Percentiles rank a stretch among this genome's conserved stretches.
Evolutionary conservation across 1,140 invertebrate genomes (phyloP).

Genomic region (Macrobrachium nipponense): DNA sequence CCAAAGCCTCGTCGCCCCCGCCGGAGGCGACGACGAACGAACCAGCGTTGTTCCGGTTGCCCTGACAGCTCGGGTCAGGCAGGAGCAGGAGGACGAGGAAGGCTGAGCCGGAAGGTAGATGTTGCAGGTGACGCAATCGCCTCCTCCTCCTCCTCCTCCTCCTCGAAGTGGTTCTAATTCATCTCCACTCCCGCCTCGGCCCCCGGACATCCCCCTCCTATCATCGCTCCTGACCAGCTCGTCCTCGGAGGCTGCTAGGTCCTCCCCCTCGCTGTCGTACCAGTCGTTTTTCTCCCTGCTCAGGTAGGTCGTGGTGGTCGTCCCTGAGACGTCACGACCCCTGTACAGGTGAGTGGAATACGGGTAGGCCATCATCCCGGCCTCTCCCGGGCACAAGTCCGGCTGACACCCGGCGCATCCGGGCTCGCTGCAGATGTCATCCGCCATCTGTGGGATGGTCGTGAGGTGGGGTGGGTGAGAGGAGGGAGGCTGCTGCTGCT

Average conservation of each 20-base stretch:
- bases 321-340: too few species aligned
- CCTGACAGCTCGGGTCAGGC: conserved; percentile 32
- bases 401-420: conserved; percentile 40
- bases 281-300: too few species aligned
- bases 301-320: too few species aligned
- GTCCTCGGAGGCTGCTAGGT: too few species aligned
- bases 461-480: neutral
- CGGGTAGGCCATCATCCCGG: conserved; percentile 19
- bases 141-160: neutral
- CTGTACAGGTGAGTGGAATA: conserved; percentile 25
- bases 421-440: conserved; percentile 43
- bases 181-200: too few species aligned
- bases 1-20: too few species aligned
- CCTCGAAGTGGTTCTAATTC: too few species aligned
- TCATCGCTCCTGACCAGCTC: too few species aligned
- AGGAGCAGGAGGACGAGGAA: neutral
- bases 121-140: conserved; percentile 28
- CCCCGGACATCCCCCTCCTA: too few species aligned
- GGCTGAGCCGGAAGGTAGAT: conserved; percentile 16
- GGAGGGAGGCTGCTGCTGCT: too few species aligned
- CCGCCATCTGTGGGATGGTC: neutral
- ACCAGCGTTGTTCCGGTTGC: conserved; percentile 2
- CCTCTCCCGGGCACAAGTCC: conserved; percentile 20
- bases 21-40: conserved; percentile 10
- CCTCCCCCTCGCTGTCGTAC: too few species aligned